These are phyloP conservation scores for Dendrolimus pini DNA, from an alignment of 2,888 invertebrate genomes.

Conservation along the genomic window DNA sequence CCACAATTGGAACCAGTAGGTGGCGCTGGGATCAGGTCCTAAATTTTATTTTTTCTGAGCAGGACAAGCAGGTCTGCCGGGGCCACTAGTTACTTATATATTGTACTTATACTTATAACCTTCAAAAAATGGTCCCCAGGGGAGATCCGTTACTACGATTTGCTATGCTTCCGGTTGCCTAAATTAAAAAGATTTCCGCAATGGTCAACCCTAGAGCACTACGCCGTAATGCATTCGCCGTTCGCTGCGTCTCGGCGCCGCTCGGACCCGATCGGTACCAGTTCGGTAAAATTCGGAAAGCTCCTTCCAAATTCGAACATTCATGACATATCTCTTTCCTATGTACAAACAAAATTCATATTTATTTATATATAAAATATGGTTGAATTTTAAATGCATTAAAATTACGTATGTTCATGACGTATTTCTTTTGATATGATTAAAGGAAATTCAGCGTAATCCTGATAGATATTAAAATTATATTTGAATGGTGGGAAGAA, in stretches of 20 bases:
- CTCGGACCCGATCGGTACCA: slow-evolving; percentile 73
- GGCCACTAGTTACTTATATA: too few relatives aligned
- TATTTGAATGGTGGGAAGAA: neutral
- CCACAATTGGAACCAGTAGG: too few relatives aligned
- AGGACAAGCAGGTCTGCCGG: too few relatives aligned
- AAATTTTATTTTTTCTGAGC: too few relatives aligned
- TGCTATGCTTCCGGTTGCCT: too few relatives aligned
- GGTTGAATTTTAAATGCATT: neutral
- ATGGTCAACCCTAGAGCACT: slow-evolving; percentile 50
- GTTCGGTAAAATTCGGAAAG: slow-evolving; percentile 64
- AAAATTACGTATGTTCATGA: neutral
- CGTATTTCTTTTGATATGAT: neutral
- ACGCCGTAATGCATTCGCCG: slow-evolving; percentile 70
- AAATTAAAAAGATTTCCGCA: slow-evolving; percentile 23
- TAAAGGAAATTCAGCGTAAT: neutral
- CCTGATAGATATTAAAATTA: neutral
- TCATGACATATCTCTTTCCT: slow-evolving; percentile 58
- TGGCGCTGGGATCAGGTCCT: too few relatives aligned
- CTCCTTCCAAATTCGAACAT: slow-evolving; percentile 65
- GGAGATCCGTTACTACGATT: too few relatives aligned
- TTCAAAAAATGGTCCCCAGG: too few relatives aligned
- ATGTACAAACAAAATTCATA: slow-evolving; percentile 21
- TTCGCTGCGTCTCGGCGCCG: slow-evolving; percentile 67
- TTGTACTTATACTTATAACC: too few relatives aligned
- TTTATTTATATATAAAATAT: slow-evolving; percentile 10